phyloP scores from a whole-genome alignment of 2,888 invertebrate genomes.

The Patella pellucida region DNA sequence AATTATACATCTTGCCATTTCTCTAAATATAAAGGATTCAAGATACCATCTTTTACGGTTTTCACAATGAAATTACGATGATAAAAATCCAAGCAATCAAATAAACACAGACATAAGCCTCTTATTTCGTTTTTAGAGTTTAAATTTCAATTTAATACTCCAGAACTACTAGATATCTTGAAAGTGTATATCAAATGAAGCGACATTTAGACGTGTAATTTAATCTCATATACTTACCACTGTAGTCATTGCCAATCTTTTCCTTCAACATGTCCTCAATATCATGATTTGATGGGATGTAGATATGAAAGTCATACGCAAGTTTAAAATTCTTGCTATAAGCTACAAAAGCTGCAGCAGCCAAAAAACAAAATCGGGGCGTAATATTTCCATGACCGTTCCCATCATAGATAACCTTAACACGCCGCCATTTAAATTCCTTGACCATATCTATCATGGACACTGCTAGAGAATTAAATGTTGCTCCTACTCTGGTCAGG shows the following conservation, averaged over 20 bases:
- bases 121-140: too few relatives aligned
- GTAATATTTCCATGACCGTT: constrained; percentile 79
- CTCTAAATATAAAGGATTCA: too few relatives aligned
- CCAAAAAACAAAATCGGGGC: constrained; percentile 81
- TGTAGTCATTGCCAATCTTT: constrained; percentile 50
- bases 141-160: too few relatives aligned
- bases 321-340: constrained; percentile 72
- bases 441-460: constrained; percentile 32
- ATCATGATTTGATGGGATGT: constrained; percentile 28
- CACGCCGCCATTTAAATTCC: constrained; percentile 39
- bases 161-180: too few relatives aligned
- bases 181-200: too few relatives aligned
- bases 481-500: constrained; percentile 54
- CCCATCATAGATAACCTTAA: constrained; percentile 81
- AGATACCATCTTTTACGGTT: too few relatives aligned
- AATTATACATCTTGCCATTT: too few relatives aligned
- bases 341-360: constrained; percentile 79
- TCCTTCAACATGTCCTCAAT: constrained; percentile 40
- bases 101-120: too few relatives aligned
- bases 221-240: constrained; percentile 41
- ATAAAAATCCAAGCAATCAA: too few relatives aligned
- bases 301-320: constrained; percentile 41
- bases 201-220: too few relatives aligned
- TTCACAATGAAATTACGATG: too few relatives aligned
- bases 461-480: constrained; percentile 43